A percentile compares a stretch with the other conserved stretches of the same genome.
phyloP scores from a whole-genome alignment of 2,888 invertebrate genomes.

The Drosophila paracracens region DNA sequence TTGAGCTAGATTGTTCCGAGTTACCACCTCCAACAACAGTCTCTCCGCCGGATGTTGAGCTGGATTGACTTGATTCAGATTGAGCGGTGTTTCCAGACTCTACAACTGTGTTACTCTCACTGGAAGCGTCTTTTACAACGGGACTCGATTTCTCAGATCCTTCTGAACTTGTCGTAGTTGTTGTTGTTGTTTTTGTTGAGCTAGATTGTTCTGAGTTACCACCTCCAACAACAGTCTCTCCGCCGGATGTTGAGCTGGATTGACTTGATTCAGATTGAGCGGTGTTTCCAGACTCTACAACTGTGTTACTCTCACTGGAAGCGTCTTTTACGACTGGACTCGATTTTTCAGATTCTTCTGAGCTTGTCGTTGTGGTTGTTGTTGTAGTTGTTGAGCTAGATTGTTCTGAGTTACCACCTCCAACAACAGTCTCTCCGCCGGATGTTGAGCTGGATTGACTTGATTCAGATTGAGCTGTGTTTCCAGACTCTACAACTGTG shows the following conservation, averaged over 20 bases:
- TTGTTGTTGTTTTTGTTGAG: slow-evolving; percentile 17
- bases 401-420: background rate
- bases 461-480: slow-evolving; percentile 2
- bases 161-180: background rate
- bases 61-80: background rate
- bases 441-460: too few species aligned
- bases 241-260: background rate
- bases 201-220: slow-evolving; percentile 4
- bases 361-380: background rate
- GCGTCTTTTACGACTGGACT: background rate
- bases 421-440: background rate
- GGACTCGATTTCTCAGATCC: background rate
- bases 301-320: slow-evolving; percentile 1
- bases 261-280: slow-evolving; percentile 4
- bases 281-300: slow-evolving; percentile 8
- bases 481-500: background rate
- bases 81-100: slow-evolving; percentile 3
- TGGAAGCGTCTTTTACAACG: background rate
- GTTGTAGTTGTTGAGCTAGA: slow-evolving; percentile 2
- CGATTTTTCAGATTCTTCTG: background rate
- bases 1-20: too few species aligned
- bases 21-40: too few species aligned
- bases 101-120: background rate
- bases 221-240: background rate
- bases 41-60: too few species aligned